Percentiles rank a stretch among this genome's conserved stretches.
Evolutionary conservation across 2,797 vertebrate genomes (phyloP).

Genomic region (Hydrocynus forskahlii): DNA sequence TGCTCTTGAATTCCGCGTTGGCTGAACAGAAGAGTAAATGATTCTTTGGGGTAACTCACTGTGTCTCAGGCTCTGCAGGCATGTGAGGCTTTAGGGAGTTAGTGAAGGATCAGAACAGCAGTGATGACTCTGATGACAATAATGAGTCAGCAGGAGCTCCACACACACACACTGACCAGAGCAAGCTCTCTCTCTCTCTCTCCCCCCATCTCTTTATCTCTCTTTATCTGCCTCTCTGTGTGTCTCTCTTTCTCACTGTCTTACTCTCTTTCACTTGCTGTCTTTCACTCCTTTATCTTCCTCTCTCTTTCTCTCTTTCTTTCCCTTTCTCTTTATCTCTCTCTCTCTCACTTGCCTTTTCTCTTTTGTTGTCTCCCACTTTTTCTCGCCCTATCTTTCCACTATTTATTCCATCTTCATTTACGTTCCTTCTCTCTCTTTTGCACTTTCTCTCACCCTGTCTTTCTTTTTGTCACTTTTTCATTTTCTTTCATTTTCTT

Average conservation of each 20-base stretch:
- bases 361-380: too few species aligned
- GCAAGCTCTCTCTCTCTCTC: slow-evolving; percentile 3
- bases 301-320: too few species aligned
- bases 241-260: too few species aligned
- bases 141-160: slow-evolving; percentile 22
- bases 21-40: slow-evolving; percentile 42
- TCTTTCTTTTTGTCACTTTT: not conserved
- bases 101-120: slow-evolving; percentile 7
- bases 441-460: not conserved
- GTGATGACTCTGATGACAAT: slow-evolving; percentile 42
- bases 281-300: too few species aligned
- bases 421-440: not conserved
- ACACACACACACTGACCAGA: slow-evolving; percentile 21
- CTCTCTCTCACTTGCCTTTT: not conserved
- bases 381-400: too few species aligned
- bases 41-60: slow-evolving; percentile 37
- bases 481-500: not conserved
- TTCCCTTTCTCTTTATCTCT: not conserved
- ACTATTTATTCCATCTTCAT: too few species aligned
- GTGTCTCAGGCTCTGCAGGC: slow-evolving; percentile 28
- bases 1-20: slow-evolving; percentile 27
- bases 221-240: not conserved
- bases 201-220: not conserved
- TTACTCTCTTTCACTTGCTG: not conserved
- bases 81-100: slow-evolving; percentile 5